A percentile compares a stretch with the other conserved stretches of the same genome.
Conservation (phyloP, 2,797 vertebrate genomes). For the Schizopygopsis pylzovi region DNA sequence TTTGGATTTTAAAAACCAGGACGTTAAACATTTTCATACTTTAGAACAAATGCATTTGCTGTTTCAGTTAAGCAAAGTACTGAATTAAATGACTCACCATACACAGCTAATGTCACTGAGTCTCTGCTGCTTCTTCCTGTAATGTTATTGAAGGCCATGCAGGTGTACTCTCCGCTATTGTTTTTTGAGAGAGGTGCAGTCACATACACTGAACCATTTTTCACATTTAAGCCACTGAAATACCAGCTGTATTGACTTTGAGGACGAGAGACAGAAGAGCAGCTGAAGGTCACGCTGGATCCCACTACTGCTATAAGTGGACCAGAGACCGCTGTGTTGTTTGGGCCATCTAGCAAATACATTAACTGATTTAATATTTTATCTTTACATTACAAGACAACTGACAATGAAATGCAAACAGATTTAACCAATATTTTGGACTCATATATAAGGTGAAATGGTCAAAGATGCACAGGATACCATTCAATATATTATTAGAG, state of each 20-base stretch:
- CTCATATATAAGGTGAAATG: background rate
- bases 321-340: conserved; percentile 56
- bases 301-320: conserved; percentile 55
- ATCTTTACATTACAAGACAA: background rate
- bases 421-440: background rate
- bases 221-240: conserved; percentile 60
- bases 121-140: conserved; percentile 60
- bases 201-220: conserved; percentile 50
- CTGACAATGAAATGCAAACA: background rate
- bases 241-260: conserved; percentile 70
- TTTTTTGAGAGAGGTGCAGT: conserved; percentile 50
- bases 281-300: conserved; percentile 56
- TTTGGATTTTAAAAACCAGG: background rate
- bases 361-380: conserved; percentile 42
- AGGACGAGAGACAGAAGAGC: conserved; percentile 70
- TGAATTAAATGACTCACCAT: conserved; percentile 65
- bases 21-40: background rate
- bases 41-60: background rate
- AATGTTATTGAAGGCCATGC: conserved; percentile 70
- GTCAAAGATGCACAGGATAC: background rate
- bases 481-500: no score
- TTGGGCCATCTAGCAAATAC: conserved; percentile 54
- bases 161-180: conserved; percentile 72
- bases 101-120: conserved; percentile 63
- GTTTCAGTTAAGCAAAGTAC: background rate